phyloP scores from a whole-genome alignment of 2,888 invertebrate genomes.

The Drosophila peninsularis region DNA sequence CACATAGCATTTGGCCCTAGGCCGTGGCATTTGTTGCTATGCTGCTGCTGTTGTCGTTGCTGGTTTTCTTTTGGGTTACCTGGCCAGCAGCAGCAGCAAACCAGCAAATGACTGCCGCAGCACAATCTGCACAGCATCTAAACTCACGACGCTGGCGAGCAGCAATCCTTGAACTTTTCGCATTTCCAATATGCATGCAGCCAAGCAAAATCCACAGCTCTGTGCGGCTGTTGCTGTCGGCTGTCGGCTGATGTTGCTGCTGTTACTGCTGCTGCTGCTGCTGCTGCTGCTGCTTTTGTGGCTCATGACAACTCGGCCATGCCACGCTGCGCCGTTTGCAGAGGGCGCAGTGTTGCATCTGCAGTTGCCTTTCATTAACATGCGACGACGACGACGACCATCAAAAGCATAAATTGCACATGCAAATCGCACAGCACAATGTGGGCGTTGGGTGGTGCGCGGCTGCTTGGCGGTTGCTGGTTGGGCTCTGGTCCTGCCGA shows the following conservation, averaged over 20 bases:
- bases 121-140: slow-evolving; percentile 61
- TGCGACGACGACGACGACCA: slow-evolving; percentile 45
- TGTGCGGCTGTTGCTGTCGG: slow-evolving; percentile 13
- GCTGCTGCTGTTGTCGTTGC: slow-evolving; percentile 22
- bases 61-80: slow-evolving; percentile 61
- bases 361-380: slow-evolving; percentile 77
- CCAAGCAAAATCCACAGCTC: slow-evolving; percentile 49
- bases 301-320: slow-evolving; percentile 48
- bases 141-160: slow-evolving; percentile 52
- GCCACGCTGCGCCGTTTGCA: slow-evolving; percentile 37
- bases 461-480: not conserved
- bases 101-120: slow-evolving; percentile 47
- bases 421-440: slow-evolving; percentile 64
- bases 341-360: slow-evolving; percentile 45
- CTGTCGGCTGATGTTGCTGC: slow-evolving; percentile 5
- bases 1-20: slow-evolving; percentile 56
- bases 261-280: slow-evolving; percentile 19
- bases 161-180: slow-evolving; percentile 77
- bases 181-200: slow-evolving; percentile 73
- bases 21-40: slow-evolving; percentile 52
- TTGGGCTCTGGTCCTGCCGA: slow-evolving; percentile 9
- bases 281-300: slow-evolving; percentile 29
- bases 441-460: slow-evolving; percentile 23
- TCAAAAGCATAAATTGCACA: slow-evolving; percentile 78
- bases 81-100: slow-evolving; percentile 43